Evolutionary conservation across 2,888 invertebrate genomes (phyloP), one percentile per base, ranked within the genome.

Genomic region (Drosophila borborema): DNA sequence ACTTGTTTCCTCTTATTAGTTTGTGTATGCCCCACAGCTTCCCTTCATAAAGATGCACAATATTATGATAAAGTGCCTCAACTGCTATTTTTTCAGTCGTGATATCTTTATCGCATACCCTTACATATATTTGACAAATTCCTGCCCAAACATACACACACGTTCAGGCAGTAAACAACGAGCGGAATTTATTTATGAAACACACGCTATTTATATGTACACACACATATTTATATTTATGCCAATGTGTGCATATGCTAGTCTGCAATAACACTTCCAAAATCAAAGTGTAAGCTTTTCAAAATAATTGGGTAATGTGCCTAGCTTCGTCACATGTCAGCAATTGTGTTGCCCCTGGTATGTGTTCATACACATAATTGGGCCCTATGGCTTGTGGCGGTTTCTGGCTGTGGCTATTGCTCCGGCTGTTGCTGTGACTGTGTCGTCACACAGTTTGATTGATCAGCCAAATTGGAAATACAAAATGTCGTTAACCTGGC

Each of bases 401-500:
- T 20, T 14, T 38, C 14, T 38, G 43, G 10, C 16, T 51, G 23
- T 49, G 18, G 20, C 14, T 62, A 2, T 51, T 6, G 7, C 45
- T 43, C 3, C 18, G 18, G 7, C 14, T 51, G 38, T 51, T n/a
- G 16, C 16, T 63, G 23, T 51, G 60, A 14, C 38, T 62, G 45
- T 62, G 63, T 77, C 78, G 66, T 74, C 71, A 80, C 66, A 69
- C 55, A 64, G 71, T 77, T 81, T 80, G 80, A 80, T 80, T 80
- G 80, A 80, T 80, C 80, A 78, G 80, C 78, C 77, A 71, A 78
- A 74, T 49, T 74, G 63, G 40, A 59, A 67, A 82, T 82, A 80
- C 80, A 80, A 81, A 79, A 77, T 86, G 85, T 81, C 85, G 86
- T 85, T 85, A 85, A 89, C 89, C 84, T 84, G 84, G 49, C 55